Percentiles rank a stretch among this genome's conserved stretches.
These are phyloP conservation scores for Gnathonemus longibarbis DNA, from an alignment of 2,113 vertebrate genomes.

Conservation along the genomic window DNA sequence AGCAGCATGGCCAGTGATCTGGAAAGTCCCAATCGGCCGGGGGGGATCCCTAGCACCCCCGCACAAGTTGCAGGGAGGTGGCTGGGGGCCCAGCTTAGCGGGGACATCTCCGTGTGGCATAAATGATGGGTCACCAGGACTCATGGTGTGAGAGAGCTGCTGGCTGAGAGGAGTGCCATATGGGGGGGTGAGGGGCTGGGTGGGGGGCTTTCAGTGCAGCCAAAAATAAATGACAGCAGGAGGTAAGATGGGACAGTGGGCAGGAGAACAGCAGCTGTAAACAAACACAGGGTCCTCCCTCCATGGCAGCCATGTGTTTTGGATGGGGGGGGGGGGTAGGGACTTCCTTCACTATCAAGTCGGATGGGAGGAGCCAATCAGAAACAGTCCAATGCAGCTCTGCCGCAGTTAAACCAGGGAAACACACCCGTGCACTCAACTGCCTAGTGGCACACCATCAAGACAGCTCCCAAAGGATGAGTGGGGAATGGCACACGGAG, in stretches of 20 bases:
- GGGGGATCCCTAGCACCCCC: not conserved
- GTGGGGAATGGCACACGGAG: not conserved
- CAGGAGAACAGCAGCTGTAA: not conserved
- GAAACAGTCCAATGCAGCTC: not conserved
- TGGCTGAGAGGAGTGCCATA: not conserved
- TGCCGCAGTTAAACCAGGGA: not conserved
- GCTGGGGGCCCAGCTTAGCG: not conserved
- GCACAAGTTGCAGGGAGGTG: not conserved
- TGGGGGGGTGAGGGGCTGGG: too few species aligned
- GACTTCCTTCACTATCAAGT: not conserved
- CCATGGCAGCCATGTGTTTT: not conserved
- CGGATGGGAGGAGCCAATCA: not conserved
- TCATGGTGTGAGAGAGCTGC: not conserved
- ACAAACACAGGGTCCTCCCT: not conserved
- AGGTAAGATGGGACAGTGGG: not conserved
- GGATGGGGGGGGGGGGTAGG: not conserved
- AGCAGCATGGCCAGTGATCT: not conserved
- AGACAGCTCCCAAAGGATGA: not conserved
- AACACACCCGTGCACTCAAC: not conserved
- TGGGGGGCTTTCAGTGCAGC: not conserved
- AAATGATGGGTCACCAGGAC: not conserved
- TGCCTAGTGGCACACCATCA: not conserved
- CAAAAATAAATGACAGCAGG: not conserved
- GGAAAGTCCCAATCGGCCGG: not conserved
- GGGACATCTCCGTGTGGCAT: not conserved